These are phyloP conservation scores for Schlechtendalia chinensis DNA, from an alignment of 1,140 invertebrate genomes.

Conservation along the genomic window DNA sequence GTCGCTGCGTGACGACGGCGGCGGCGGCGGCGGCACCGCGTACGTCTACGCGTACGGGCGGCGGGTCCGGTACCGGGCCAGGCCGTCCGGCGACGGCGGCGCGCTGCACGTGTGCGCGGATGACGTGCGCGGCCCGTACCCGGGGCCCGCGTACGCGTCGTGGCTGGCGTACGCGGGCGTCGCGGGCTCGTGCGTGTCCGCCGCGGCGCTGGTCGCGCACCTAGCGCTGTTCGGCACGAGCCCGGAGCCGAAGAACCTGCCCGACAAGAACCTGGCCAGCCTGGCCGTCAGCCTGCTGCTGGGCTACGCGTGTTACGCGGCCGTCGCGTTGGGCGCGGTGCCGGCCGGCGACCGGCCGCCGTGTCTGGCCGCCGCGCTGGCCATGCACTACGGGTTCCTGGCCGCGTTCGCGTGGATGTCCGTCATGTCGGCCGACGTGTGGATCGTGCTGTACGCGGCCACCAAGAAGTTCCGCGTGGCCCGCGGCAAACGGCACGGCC, in stretches of 20 bases:
- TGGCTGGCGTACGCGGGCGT: background rate
- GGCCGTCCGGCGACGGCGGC: background rate
- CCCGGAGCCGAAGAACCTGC: background rate
- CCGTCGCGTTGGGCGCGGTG: background rate
- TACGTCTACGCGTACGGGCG: slow-evolving; percentile 35
- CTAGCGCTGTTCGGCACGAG: background rate
- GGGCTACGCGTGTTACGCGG: slow-evolving; percentile 27
- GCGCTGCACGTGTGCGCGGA: background rate
- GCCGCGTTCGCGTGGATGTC: slow-evolving; percentile 45
- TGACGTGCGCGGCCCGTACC: background rate
- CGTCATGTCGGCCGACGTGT: slow-evolving; percentile 44
- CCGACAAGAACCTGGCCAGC: slow-evolving; percentile 34
- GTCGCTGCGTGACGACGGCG: background rate
- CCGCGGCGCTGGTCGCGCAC: background rate
- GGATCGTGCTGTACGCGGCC: slow-evolving; percentile 20
- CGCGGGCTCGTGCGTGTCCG: background rate
- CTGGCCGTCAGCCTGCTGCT: background rate
- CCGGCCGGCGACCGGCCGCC: background rate
- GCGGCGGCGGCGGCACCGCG: background rate
- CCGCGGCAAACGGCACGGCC: background rate
- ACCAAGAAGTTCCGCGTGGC: background rate
- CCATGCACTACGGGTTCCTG: slow-evolving; percentile 41
- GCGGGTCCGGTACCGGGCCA: background rate
- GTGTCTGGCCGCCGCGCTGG: slow-evolving; percentile 3
- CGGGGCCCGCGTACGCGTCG: background rate